phyloP scores from a whole-genome alignment of 2,797 vertebrate genomes.

The Acridotheres tristis region DNA sequence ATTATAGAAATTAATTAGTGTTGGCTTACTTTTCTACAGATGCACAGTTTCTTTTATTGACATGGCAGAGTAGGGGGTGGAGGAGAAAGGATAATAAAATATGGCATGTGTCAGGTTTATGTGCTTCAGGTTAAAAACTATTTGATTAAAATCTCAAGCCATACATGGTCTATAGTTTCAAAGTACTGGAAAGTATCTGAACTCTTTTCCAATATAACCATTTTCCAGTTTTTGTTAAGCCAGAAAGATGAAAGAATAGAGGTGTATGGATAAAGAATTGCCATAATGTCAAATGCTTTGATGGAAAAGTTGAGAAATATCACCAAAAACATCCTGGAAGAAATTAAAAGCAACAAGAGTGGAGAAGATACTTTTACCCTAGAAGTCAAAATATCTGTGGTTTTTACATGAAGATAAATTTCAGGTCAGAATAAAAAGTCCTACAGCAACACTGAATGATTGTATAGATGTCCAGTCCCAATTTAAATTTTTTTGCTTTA shows the following conservation, averaged over 20 bases:
- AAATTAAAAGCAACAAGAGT: background rate
- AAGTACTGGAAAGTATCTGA: conserved; percentile 17
- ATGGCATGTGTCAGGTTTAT: conserved; percentile 50
- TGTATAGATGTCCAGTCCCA: conserved; percentile 42
- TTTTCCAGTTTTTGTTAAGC: conserved; percentile 18
- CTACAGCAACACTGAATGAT: conserved; percentile 20
- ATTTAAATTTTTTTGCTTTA: conserved; percentile 73
- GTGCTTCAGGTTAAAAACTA: conserved; percentile 46
- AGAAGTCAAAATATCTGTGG: background rate
- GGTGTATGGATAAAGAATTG: background rate
- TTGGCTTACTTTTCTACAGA: conserved; percentile 15
- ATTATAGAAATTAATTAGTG: conserved; percentile 60
- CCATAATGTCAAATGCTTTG: background rate
- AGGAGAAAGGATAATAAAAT: conserved; percentile 64
- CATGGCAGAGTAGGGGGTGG: conserved; percentile 7
- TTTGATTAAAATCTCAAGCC: conserved; percentile 51
- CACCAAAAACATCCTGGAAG: background rate
- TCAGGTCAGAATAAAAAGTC: conserved; percentile 3
- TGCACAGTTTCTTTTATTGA: conserved; percentile 40
- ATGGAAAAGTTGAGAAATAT: conserved; percentile 21
- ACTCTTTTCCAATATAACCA: background rate
- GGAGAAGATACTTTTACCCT: background rate
- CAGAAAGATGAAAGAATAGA: conserved; percentile 25
- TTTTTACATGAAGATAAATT: background rate
- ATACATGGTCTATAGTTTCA: background rate